Evolutionary conservation across 2,888 invertebrate species (phyloP).

Genomic region (Harmothoe impar): DNA sequence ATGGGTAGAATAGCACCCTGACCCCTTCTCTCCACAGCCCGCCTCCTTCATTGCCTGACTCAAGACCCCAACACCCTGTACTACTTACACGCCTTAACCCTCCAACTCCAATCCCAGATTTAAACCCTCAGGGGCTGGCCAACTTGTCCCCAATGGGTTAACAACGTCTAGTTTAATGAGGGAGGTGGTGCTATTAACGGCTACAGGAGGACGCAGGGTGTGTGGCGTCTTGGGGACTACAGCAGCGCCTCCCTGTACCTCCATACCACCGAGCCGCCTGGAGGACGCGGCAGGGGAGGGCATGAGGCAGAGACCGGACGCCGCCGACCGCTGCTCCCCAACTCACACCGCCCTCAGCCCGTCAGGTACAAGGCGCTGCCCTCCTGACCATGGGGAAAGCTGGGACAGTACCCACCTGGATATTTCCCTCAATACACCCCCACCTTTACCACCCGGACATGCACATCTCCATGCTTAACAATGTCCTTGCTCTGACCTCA

Average conservation of each 20-base stretch:
- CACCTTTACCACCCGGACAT: no score
- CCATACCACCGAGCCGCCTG: neutral
- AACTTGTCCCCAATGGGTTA: conserved; percentile 1
- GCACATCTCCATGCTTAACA: no score
- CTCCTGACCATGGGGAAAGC: neutral
- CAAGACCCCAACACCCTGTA: neutral
- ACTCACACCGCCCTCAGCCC: neutral
- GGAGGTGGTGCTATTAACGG: neutral
- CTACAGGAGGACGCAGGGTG: neutral
- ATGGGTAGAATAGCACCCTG: no score
- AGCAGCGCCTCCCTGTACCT: neutral
- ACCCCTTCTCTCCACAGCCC: no score
- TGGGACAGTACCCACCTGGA: no score
- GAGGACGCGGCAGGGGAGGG: neutral
- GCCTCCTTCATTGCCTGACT: neutral
- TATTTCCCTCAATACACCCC: no score
- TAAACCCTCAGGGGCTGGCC: neutral
- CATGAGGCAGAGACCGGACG: neutral
- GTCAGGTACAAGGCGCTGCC: neutral
- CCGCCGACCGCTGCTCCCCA: neutral
- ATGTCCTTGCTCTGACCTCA: no score
- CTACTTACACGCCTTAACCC: neutral
- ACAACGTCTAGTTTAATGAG: conserved; percentile 6
- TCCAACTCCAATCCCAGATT: neutral
- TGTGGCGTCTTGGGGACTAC: neutral